A percentile compares a stretch with the other conserved stretches of the same genome.
Evolutionary conservation across 2,113 vertebrate species (phyloP).

Genomic region (Phaetusa simplex): DNA sequence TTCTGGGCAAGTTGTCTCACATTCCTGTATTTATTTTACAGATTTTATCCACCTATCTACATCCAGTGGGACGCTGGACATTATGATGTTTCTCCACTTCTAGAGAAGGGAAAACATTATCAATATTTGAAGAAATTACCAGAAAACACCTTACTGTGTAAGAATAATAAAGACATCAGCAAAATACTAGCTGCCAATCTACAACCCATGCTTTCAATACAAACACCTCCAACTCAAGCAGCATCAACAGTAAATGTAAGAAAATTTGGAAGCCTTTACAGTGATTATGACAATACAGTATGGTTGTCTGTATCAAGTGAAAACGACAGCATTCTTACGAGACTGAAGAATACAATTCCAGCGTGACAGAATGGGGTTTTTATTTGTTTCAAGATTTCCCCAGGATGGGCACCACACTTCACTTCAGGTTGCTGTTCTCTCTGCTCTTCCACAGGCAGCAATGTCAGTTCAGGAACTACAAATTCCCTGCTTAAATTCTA

Average conservation of each 20-base stretch:
- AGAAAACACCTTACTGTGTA: background rate
- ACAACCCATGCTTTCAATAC: background rate
- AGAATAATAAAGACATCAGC: background rate
- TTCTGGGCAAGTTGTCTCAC: background rate
- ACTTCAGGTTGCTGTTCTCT: background rate
- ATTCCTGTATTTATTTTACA: background rate
- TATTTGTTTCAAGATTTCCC: background rate
- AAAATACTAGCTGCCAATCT: background rate
- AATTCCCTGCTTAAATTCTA: background rate
- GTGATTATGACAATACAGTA: background rate
- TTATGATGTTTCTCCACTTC: background rate
- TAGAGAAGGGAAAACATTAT: background rate
- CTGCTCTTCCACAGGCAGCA: background rate
- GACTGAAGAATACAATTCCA: background rate
- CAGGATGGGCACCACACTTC: background rate
- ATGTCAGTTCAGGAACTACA: background rate
- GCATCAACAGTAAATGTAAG: background rate
- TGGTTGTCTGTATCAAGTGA: background rate
- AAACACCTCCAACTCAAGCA: background rate
- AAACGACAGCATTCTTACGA: background rate
- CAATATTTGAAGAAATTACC: background rate
- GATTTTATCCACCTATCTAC: background rate
- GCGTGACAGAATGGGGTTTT: background rate
- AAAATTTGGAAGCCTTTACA: background rate
- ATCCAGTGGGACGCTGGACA: background rate